phyloP scores from a whole-genome alignment of 2,797 vertebrate species.

The Cryptoprocta ferox region DNA sequence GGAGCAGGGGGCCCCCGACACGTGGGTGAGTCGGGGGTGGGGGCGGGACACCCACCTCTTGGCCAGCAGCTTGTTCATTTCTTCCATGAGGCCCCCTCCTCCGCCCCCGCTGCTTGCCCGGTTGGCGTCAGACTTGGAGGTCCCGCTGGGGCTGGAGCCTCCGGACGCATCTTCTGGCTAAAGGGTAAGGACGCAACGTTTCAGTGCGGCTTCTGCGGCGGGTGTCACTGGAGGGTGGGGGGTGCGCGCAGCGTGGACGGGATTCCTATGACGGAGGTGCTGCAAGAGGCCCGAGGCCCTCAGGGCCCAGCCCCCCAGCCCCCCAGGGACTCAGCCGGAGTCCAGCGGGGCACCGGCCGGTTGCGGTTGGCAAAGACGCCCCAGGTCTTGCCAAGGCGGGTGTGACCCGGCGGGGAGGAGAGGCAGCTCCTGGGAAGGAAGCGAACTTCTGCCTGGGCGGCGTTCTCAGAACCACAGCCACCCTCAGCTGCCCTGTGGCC shows the following conservation, averaged over 20 bases:
- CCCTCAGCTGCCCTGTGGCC: background rate
- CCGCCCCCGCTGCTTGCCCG: conserved; percentile 95
- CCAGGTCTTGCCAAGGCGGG: background rate
- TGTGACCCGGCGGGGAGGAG: background rate
- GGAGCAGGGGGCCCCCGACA: accelerated
- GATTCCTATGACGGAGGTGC: accelerated
- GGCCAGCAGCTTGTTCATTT: conserved; percentile 99
- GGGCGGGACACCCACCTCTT: conserved; percentile 91
- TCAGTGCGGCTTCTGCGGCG: background rate
- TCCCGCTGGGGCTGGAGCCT: conserved; percentile 91
- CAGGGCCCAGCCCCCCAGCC: background rate
- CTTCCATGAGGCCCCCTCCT: conserved; percentile 98
- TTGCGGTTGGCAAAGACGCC: accelerated
- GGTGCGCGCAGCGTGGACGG: accelerated
- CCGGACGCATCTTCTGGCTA: conserved; percentile 96
- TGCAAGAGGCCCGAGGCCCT: background rate
- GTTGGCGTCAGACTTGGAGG: conserved; percentile 95
- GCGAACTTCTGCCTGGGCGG: background rate
- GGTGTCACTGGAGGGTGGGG: accelerated
- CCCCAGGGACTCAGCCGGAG: background rate
- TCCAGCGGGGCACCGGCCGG: background rate
- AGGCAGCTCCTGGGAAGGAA: background rate
- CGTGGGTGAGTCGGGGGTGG: accelerated
- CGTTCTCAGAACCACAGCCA: background rate
- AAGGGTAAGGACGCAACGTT: conserved; percentile 59